phyloP scores from a whole-genome alignment of 2,113 vertebrate species.

The Aramus guarauna region DNA sequence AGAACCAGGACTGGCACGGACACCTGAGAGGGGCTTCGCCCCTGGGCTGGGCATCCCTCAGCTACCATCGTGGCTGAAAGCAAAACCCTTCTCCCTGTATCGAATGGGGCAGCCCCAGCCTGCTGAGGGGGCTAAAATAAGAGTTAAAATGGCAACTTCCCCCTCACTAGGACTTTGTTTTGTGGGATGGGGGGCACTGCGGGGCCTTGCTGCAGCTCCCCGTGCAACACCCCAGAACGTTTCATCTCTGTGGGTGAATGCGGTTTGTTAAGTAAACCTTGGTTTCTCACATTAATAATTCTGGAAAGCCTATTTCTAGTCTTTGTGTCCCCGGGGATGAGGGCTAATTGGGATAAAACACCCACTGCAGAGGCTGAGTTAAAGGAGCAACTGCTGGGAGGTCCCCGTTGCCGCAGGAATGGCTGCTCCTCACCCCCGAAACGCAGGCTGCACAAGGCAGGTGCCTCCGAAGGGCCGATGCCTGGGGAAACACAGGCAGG shows the following conservation, averaged over 20 bases:
- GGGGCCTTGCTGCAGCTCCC: neutral
- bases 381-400: neutral
- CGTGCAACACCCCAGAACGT: neutral
- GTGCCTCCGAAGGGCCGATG: neutral
- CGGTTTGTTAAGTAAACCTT: neutral
- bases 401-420: neutral
- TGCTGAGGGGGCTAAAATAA: neutral
- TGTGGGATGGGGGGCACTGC: neutral
- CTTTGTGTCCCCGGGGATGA: neutral
- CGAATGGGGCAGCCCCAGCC: rapidly evolving
- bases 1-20: neutral
- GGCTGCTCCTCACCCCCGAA: neutral
- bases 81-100: neutral
- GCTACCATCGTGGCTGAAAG: too few relatives aligned
- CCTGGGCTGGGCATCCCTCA: neutral
- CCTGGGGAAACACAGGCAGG: neutral
- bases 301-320: neutral
- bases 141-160: neutral
- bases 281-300: neutral
- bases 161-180: neutral
- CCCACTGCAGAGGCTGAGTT: neutral
- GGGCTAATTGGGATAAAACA: neutral
- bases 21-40: neutral
- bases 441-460: neutral
- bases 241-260: neutral